A percentile compares a stretch with the other conserved stretches of the same genome.
Conservation (phyloP, 2,888 invertebrate genomes). For the Acleris sparsana region DNA sequence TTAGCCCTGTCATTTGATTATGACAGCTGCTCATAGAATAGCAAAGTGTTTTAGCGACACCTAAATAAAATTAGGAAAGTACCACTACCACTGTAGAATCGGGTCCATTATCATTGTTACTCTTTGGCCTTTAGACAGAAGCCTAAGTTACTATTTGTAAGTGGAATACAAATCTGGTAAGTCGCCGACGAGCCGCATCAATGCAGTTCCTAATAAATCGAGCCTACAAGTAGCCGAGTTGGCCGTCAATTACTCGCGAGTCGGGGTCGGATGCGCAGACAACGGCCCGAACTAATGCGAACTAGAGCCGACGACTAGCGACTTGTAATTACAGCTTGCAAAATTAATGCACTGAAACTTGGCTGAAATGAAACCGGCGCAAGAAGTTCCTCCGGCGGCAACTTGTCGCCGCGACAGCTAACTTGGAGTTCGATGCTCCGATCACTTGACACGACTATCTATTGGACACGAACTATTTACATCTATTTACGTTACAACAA, state of each 20-base stretch:
- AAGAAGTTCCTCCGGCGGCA: slow-evolving; percentile 63
- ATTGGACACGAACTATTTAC: slow-evolving; percentile 49
- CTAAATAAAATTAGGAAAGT: too few species aligned
- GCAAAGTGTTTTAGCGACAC: too few species aligned
- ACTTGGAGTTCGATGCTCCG: slow-evolving; percentile 57
- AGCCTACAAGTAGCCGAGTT: slow-evolving; percentile 59
- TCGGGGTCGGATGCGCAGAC: slow-evolving; percentile 64
- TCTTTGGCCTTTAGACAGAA: background rate
- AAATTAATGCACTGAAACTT: slow-evolving; percentile 81
- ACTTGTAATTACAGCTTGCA: slow-evolving; percentile 81
- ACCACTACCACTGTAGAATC: too few species aligned
- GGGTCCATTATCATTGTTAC: too few species aligned
- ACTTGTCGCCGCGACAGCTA: slow-evolving; percentile 56
- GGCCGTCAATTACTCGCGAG: slow-evolving; percentile 69
- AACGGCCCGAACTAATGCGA: slow-evolving; percentile 76
- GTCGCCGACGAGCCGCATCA: slow-evolving; percentile 12
- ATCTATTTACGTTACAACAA: slow-evolving; percentile 38
- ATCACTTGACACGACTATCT: slow-evolving; percentile 50
- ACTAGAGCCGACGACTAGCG: slow-evolving; percentile 73
- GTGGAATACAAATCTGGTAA: background rate
- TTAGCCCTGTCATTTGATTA: too few species aligned
- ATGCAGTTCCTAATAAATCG: slow-evolving; percentile 53
- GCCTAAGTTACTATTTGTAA: background rate
- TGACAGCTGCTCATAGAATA: too few species aligned
- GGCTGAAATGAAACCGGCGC: slow-evolving; percentile 78